Evolutionary conservation across 2,797 vertebrate species (phyloP).

Genomic region (Taeniopygia guttata): DNA sequence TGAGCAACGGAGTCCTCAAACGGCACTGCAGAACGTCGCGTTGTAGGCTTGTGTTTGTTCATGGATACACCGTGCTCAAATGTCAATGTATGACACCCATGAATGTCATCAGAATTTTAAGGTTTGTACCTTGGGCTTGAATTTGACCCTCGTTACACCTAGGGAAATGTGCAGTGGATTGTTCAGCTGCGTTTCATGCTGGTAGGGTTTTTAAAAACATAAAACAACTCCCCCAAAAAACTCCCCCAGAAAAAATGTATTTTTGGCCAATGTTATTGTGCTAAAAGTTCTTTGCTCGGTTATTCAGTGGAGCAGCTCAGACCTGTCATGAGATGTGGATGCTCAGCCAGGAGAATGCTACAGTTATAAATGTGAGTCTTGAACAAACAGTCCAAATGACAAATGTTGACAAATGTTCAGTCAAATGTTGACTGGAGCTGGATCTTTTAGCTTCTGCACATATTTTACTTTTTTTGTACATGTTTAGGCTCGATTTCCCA

Average conservation of each 20-base stretch:
- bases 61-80: neutral
- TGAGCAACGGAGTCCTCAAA: neutral
- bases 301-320: too few relatives aligned
- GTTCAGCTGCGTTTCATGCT: neutral
- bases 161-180: neutral
- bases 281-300: neutral
- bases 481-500: slow-evolving; percentile 66
- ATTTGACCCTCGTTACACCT: neutral
- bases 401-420: too few relatives aligned
- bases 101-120: neutral
- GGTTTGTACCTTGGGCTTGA: neutral
- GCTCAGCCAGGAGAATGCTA: too few relatives aligned
- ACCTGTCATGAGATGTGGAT: too few relatives aligned
- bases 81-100: neutral
- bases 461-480: slow-evolving; percentile 9
- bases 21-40: accelerated
- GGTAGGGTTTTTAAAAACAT: neutral
- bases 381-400: too few relatives aligned
- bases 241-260: neutral
- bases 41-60: neutral
- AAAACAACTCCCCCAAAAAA: accelerated
- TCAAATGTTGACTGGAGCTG: slow-evolving; percentile 8
- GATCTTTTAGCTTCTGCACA: slow-evolving; percentile 10
- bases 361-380: too few relatives aligned
- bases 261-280: neutral